Base-by-base conservation (phyloP, 2,888 invertebrate species). In the Disparrhopalites patrizii region DNA sequence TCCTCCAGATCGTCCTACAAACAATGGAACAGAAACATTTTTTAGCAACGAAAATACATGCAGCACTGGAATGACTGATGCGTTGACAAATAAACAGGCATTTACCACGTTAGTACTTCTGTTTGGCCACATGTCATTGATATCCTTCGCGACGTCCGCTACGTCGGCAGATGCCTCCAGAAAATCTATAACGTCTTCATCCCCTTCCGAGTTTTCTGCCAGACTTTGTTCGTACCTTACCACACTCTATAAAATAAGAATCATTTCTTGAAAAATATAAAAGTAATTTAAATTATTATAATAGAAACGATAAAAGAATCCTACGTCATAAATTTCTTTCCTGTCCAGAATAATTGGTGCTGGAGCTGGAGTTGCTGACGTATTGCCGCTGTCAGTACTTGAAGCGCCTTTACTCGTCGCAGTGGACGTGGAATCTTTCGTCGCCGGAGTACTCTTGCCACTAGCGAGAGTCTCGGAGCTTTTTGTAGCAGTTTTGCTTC, bases 241-340 rank as follows among this genome's bases (percentile, higher is more conserved):
- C n/a, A 71, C 65, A 51, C 54, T 67, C 73, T 73, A 13, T 13
- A 66, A 69, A n/a, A n/a, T n/a, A n/a, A n/a, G n/a, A n/a, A n/a
- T n/a, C n/a, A n/a, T n/a, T n/a, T n/a, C n/a, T n/a, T 8, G 4
- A 56, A 18, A 40, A 61, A 40, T 33, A 60, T 18, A n/a, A 18
- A 33, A 18, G 20, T 10, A 54, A 20, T 36, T 18, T 20, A 20
- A 38, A 56, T 30, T 55, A 10, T 56, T 15, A 23, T n/a, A 2
- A 2, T 13, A 3, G 3, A 58, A 25, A 2, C 1, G 5, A 5
- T 40, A 15, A 3, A n/a, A 30, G 20, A 25, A 51, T 8, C 52
- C 57, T 51, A 73, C 73, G 51, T 73, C 73, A 62, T 65, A 73
- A n/a, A 73, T 25, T 4, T 73, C 71, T 56, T 70, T 71, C 43